Conservation (phyloP, 37 sponge, comb jelly and placozoan genomes). For the Cliona cf. orientalis region DNA sequence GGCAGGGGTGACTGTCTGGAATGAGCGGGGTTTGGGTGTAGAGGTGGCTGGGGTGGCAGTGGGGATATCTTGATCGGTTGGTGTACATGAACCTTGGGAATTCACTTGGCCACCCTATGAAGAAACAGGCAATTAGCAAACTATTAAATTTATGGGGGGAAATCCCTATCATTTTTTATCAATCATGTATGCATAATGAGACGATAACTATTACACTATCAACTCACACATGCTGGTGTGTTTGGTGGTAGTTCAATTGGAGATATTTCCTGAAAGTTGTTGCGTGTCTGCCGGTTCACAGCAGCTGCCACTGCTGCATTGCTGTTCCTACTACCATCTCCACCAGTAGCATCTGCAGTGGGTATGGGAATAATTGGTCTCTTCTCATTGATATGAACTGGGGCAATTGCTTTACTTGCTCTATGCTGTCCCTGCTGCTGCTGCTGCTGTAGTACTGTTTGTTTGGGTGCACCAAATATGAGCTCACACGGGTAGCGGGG, state of each 20-base stretch:
- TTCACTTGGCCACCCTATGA: slow-evolving; percentile 28
- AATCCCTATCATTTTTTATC: not conserved
- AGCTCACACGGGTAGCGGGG: slow-evolving; percentile 2
- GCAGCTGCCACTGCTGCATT: not conserved
- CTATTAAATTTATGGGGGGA: not conserved
- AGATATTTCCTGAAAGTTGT: slow-evolving; percentile 1
- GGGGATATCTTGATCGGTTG: not conserved
- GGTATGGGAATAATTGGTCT: not conserved
- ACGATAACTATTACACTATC: not conserved
- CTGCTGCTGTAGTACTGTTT: not conserved
- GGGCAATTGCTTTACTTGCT: slow-evolving; percentile 12
- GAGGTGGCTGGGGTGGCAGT: slow-evolving; percentile 31
- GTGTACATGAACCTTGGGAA: slow-evolving; percentile 22
- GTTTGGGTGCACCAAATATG: slow-evolving; percentile 8
- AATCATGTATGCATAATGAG: not conserved
- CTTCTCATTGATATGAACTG: slow-evolving; percentile 7
- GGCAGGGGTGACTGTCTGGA: not conserved
- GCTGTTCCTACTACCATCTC: not conserved
- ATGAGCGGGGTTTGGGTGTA: slow-evolving; percentile 23
- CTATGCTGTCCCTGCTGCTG: not conserved
- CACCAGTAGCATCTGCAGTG: not conserved
- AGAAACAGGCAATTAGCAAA: not conserved
- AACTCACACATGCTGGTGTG: slow-evolving; percentile 23
- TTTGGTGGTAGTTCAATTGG: slow-evolving; percentile 34
- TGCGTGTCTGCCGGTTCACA: not conserved